A percentile compares a stretch with the other conserved stretches of the same genome.
phyloP scores from a whole-genome alignment of 2,113 vertebrate species.

The Protomyctophum bolini region DNA sequence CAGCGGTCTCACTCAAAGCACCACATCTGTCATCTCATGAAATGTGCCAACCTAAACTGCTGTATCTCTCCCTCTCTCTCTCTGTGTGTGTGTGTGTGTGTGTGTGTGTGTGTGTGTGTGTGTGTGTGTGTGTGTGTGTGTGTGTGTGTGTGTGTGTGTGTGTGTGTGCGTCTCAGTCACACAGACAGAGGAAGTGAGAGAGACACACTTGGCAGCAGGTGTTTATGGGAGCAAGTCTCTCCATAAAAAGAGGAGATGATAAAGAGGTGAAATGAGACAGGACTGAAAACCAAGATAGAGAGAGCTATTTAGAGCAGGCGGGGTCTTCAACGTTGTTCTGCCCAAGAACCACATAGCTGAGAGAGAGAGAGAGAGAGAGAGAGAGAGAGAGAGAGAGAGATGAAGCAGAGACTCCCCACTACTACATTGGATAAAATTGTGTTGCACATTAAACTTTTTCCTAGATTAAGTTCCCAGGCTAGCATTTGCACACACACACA shows the following conservation, averaged over 20 bases:
- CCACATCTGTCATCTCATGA: not conserved
- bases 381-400: constrained; percentile 1
- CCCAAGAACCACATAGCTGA: not conserved
- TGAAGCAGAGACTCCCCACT: not conserved
- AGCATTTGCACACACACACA: too few species aligned
- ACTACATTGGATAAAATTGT: too few species aligned
- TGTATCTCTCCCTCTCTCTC: too few species aligned
- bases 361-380: not conserved
- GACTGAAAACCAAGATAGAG: not conserved
- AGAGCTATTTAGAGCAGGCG: not conserved
- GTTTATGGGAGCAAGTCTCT: constrained; percentile 5
- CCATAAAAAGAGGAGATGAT: constrained; percentile 9
- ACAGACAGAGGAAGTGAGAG: not conserved
- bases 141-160: not conserved
- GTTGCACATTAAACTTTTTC: too few species aligned
- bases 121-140: not conserved
- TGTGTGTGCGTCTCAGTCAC: not conserved
- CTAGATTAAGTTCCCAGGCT: too few species aligned
- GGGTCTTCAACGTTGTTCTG: not conserved
- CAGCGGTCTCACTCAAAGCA: constrained; percentile 8
- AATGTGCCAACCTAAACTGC: too few species aligned
- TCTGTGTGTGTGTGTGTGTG: not conserved
- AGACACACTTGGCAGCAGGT: constrained; percentile 18
- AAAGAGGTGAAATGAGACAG: not conserved
- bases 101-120: constrained; percentile 2